Percentiles rank a stretch among this genome's conserved stretches.
Conservation (phyloP, 92 coral and sea anemone species). For the Isaurus tuberculatus region DNA sequence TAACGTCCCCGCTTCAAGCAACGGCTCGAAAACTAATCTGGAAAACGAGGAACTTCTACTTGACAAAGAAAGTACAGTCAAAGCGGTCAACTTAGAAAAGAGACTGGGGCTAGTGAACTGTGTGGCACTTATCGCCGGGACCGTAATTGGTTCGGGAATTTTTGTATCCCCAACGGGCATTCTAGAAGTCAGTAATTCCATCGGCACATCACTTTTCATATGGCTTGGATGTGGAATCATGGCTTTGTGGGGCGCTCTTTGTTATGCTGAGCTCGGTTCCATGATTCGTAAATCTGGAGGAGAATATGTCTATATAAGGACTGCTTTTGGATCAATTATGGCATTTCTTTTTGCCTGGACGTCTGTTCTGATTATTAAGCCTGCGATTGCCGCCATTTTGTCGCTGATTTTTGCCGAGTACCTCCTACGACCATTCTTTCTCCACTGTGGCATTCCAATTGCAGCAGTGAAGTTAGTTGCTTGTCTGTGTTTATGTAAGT, state of each 20-base stretch:
- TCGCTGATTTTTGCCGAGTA: conserved; percentile 86
- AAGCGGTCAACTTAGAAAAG: conserved; percentile 52
- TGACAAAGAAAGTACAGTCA: background rate
- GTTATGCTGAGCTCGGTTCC: conserved; percentile 86
- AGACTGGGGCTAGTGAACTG: conserved; percentile 66
- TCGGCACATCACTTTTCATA: conserved; percentile 71
- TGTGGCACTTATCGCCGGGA: conserved; percentile 78
- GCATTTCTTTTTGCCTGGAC: conserved; percentile 86
- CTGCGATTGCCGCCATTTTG: conserved; percentile 73
- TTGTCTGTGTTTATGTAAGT: conserved; percentile 77
- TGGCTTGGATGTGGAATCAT: conserved; percentile 88
- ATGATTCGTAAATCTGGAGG: conserved; percentile 78
- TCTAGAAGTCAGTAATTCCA: conserved; percentile 64
- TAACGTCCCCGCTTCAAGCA: background rate
- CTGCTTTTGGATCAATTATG: conserved; percentile 76
- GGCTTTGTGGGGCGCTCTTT: conserved; percentile 77
- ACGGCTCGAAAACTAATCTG: background rate
- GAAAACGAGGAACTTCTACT: conserved; percentile 26
- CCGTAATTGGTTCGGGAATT: conserved; percentile 89
- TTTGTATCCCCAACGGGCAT: conserved; percentile 84
- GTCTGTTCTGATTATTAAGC: conserved; percentile 75
- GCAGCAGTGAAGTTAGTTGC: conserved; percentile 78
- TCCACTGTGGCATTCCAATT: conserved; percentile 65
- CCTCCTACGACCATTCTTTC: conserved; percentile 78
- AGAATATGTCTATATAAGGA: conserved; percentile 76